A percentile compares a stretch with the other conserved stretches of the same genome.
Evolutionary conservation across 30 jellyfish, hydroid and myxozoan species (phyloP).

Genomic region (Turritopsis rubra): DNA sequence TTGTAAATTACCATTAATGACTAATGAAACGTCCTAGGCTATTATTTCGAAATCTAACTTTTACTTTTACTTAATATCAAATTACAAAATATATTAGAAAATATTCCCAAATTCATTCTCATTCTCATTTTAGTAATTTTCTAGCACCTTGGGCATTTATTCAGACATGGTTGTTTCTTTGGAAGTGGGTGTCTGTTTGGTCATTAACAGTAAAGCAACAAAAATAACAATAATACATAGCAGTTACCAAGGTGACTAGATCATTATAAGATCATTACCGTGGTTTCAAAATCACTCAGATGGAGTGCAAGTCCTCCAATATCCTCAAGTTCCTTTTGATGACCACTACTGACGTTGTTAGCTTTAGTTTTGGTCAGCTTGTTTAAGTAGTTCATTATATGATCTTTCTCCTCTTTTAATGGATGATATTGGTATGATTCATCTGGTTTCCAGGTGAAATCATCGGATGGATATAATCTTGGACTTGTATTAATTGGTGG

Average conservation of each 20-base stretch:
- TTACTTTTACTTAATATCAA: too few relatives aligned
- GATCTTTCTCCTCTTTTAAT: not conserved
- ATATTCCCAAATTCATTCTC: too few relatives aligned
- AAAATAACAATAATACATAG: not conserved
- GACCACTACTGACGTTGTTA: not conserved
- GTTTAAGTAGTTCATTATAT: not conserved
- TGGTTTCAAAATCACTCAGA: slow-evolving; percentile 22
- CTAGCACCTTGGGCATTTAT: too few relatives aligned
- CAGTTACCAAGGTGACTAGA: not conserved
- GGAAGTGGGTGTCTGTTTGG: too few relatives aligned
- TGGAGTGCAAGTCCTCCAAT: slow-evolving; percentile 14
- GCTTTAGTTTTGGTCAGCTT: not conserved
- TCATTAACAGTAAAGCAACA: not conserved
- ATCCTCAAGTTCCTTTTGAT: slow-evolving; percentile 13
- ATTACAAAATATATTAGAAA: too few relatives aligned
- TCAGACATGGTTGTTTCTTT: too few relatives aligned
- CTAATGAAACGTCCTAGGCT: too few relatives aligned
- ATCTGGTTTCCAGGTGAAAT: not conserved
- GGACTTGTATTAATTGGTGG: slow-evolving; percentile 21
- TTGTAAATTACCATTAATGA: too few relatives aligned
- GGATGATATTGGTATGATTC: not conserved
- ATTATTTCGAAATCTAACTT: too few relatives aligned
- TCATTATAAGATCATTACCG: slow-evolving; percentile 1
- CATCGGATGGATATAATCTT: not conserved
- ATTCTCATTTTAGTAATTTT: too few relatives aligned